Evolutionary conservation across 2,113 vertebrate genomes (phyloP), one percentile per base, ranked within the genome.

Genomic region (Pteronura brasiliensis): DNA sequence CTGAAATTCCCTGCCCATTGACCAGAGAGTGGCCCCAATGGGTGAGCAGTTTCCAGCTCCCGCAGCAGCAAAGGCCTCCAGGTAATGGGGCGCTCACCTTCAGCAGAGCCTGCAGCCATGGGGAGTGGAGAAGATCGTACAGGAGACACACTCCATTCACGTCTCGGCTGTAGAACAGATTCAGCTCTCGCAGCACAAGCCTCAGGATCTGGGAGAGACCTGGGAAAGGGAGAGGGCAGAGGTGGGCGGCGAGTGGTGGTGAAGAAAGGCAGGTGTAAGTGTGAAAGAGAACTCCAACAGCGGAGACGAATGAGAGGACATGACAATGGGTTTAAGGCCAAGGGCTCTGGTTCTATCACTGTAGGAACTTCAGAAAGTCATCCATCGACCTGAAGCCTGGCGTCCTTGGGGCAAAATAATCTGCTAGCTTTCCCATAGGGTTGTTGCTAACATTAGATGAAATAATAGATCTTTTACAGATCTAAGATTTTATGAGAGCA

Each of bases 51-150:
- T 49, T 15, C 39, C 55, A 0, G 2, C 17, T 15, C 13, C 12
- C 27, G 1, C 6, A 31, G 67, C 0, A 74, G 39, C 88, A 31
- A 21, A 25, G 57, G 12, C 36, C 6, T 39, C 36, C 0, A 7
- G 7, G 69, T 7, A 9, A 18, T 0, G 0, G 23, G 0, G 2
- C 0, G 0, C 91, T 98, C 95, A 99, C 99, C 99, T 99, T 99
- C 2, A 99, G 98, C 96, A 99, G 99, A 2, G 99, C 99, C 98
- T 99, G 99, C 87, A 99, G 99, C 99, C 99, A 99, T 0, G 98
- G 98, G 7, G 99, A 99, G 42, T 99, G 99, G 79, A 99, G 99
- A 74, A 99, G 99, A 95, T 99, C 98, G 10, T 99, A 99, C 4
- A 99, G 98, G 55, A 99, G 96, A 63, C 99, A 98, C 44, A 99